Percentiles rank a stretch among this genome's conserved stretches.
Conservation (phyloP, 2,888 invertebrate species). For the Nemotelus nigrinus region DNA sequence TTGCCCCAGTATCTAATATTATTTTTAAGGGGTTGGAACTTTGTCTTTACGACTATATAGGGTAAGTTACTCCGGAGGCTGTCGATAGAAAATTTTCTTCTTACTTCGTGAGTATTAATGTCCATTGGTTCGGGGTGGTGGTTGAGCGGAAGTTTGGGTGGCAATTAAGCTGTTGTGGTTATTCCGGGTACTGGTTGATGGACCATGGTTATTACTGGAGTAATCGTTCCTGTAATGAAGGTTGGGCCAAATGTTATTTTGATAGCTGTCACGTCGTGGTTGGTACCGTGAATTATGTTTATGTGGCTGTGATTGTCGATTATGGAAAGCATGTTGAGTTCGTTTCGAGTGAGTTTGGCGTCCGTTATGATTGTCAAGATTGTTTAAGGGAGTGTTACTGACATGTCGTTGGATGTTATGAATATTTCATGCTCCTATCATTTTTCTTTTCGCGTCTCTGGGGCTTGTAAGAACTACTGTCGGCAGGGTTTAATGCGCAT, state of each 20-base stretch:
- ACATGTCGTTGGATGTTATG: background rate
- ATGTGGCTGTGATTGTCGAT: background rate
- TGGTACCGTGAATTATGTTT: background rate
- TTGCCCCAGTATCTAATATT: background rate
- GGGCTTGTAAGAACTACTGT: background rate
- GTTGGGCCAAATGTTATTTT: background rate
- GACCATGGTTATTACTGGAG: too few relatives aligned
- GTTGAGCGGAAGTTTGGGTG: background rate
- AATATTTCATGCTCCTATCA: background rate
- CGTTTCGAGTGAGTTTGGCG: too few relatives aligned
- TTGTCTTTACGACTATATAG: background rate
- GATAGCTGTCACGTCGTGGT: background rate
- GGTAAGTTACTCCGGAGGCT: background rate
- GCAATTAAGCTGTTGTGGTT: too few relatives aligned
- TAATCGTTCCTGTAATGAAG: background rate
- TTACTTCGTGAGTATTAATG: conserved; percentile 1
- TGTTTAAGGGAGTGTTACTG: too few relatives aligned
- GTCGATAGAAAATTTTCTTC: background rate
- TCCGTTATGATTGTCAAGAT: too few relatives aligned
- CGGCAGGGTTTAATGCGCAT: background rate
- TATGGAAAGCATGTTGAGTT: too few relatives aligned
- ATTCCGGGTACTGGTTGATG: too few relatives aligned
- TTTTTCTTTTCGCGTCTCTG: background rate
- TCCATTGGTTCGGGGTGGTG: conserved; percentile 1
- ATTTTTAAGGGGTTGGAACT: too few relatives aligned